Base-by-base conservation (phyloP, 2,113 vertebrate species). In the Chloebia gouldiae region DNA sequence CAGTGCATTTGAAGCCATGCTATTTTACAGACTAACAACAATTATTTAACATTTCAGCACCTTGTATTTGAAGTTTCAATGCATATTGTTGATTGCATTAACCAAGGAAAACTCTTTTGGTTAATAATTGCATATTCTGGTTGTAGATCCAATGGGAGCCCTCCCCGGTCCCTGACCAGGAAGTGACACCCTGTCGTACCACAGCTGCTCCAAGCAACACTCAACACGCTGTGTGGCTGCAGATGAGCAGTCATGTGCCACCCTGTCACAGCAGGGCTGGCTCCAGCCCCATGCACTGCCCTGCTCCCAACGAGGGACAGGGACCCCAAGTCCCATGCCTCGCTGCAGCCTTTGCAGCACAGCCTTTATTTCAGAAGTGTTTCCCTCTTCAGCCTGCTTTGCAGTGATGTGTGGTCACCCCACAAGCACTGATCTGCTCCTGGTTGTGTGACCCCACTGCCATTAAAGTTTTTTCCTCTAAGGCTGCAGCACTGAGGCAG, bases 141-240 rank as follows among this genome's bases (percentile, higher is more conserved):
- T 11, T 30, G 30, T 14, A 75, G 31, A n/a, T 49, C 56, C 39
- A 8, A 15, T 24, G 47, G 5, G 12, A 49, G 21, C 33, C 45
- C 28, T 92, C 64, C 7, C 27, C 16, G 25, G 2, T 30, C 35
- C 37, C 81, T 51, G 40, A 33, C 27, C 25, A 59, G 28, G 25
- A 45, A 5, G 12, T 1, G 1, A 18, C 39, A 91, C 20, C 8
- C 13, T 63, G 11, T 77, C 57, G 37, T 37, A 70, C 21, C 42
- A 73, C 45, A 63, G 35, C 22, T 17, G 27, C 72, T 69, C 28
- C 71, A 35, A 37, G 57, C 0, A 0, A 16, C 31, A 13, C 1
- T 1, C 40, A 33, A 10, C 16, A 47, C 0, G 0, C 14, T 5
- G 0, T 9, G 7, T 49, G 42, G 22, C 28, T 75, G 65, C 47